These are phyloP conservation scores for Dolomedes plantarius DNA, from an alignment of 2,888 invertebrate species.

Conservation along the genomic window DNA sequence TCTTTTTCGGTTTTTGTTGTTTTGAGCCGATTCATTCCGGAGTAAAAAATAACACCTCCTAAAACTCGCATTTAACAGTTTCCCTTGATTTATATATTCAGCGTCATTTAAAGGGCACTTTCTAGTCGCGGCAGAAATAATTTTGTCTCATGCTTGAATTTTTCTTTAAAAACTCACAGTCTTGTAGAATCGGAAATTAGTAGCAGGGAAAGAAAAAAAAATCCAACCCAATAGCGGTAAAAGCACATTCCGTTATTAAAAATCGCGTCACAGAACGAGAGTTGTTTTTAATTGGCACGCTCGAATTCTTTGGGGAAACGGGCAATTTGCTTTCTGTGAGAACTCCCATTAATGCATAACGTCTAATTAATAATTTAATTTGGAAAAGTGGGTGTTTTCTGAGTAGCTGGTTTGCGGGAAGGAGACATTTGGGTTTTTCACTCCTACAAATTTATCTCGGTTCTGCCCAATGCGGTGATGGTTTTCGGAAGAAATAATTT, in stretches of 20 bases:
- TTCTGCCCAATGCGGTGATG: too few relatives aligned
- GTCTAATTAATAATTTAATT: conserved; percentile 67
- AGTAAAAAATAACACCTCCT: background rate
- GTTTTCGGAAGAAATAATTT: too few relatives aligned
- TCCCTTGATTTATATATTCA: conserved; percentile 54
- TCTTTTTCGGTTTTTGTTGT: too few relatives aligned
- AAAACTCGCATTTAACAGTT: conserved; percentile 29
- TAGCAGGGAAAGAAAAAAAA: conserved; percentile 5
- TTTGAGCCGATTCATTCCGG: background rate
- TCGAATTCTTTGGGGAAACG: conserved; percentile 6
- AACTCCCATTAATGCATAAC: conserved; percentile 31
- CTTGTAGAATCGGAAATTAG: background rate
- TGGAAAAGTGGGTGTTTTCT: conserved; percentile 9
- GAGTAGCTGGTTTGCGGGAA: background rate
- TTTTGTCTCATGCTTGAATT: conserved; percentile 43
- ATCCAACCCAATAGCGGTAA: conserved; percentile 39
- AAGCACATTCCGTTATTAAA: conserved; percentile 63
- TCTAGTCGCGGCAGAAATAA: conserved; percentile 42
- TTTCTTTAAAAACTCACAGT: conserved; percentile 21
- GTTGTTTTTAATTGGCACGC: conserved; percentile 60
- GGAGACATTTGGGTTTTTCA: background rate
- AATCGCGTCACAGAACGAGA: conserved; percentile 37
- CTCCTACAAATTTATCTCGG: background rate
- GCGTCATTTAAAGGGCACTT: conserved; percentile 40
- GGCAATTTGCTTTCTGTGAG: conserved; percentile 38